These are phyloP conservation scores for Hylaeus volcanicus DNA, from an alignment of 1,140 invertebrate species.

Conservation along the genomic window DNA sequence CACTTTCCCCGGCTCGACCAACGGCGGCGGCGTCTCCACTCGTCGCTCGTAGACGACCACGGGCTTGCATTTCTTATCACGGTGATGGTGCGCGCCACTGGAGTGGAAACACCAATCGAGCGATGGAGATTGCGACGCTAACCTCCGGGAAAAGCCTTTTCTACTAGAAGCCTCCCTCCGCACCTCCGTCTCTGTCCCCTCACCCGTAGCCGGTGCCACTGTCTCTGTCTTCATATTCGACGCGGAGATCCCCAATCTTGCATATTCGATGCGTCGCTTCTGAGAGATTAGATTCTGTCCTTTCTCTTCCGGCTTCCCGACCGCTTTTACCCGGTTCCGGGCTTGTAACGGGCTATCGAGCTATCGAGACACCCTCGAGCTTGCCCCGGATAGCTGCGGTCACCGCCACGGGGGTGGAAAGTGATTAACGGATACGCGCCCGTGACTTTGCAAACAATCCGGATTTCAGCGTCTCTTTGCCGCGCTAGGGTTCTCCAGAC, in stretches of 20 bases:
- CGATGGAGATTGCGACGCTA: slow-evolving; percentile 66
- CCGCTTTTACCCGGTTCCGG: background rate
- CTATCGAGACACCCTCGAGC: background rate
- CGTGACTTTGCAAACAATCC: background rate
- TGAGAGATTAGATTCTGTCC: slow-evolving; percentile 51
- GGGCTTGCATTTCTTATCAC: slow-evolving; percentile 63
- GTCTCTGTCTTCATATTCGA: slow-evolving; percentile 33
- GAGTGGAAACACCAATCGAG: slow-evolving; percentile 67
- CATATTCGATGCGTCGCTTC: slow-evolving; percentile 62
- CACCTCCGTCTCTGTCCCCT: background rate
- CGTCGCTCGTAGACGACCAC: slow-evolving; percentile 46
- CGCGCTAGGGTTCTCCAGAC: background rate
- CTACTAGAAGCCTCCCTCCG: slow-evolving; percentile 11
- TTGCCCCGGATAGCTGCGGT: background rate
- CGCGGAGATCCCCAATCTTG: slow-evolving; percentile 52
- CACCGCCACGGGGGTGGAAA: slow-evolving; percentile 4
- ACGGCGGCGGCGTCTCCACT: slow-evolving; percentile 31
- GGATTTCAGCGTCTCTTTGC: background rate
- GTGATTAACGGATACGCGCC: slow-evolving; percentile 22
- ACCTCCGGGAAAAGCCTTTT: slow-evolving; percentile 63
- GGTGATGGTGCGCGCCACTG: slow-evolving; percentile 54
- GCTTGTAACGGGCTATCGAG: slow-evolving; percentile 5
- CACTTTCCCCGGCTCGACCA: slow-evolving; percentile 40
- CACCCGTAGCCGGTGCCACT: background rate
- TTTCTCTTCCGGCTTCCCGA: background rate